phyloP scores from a whole-genome alignment of 2,888 invertebrate genomes.

The Stegophylla sp. region DNA sequence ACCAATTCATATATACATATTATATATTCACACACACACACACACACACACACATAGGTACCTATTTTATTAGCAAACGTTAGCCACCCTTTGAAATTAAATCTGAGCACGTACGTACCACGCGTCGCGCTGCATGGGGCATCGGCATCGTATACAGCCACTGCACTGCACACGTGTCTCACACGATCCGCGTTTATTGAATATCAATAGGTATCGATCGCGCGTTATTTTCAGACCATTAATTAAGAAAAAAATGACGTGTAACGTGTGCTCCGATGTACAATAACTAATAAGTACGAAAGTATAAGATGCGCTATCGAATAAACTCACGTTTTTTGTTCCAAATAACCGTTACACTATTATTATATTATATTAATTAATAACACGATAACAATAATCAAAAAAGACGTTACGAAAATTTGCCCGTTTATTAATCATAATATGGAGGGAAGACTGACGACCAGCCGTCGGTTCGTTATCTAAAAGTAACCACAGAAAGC shows the following conservation, averaged over 20 bases:
- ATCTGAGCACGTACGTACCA: constrained; percentile 53
- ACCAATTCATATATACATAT: too few relatives aligned
- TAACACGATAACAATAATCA: background rate
- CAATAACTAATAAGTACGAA: background rate
- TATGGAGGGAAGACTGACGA: constrained; percentile 1
- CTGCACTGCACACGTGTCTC: constrained; percentile 33
- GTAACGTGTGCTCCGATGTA: background rate
- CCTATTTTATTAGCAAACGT: constrained; percentile 15
- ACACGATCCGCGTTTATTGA: constrained; percentile 36
- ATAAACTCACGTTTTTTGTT: background rate
- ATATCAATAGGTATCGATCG: constrained; percentile 36
- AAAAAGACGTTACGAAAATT: constrained; percentile 47
- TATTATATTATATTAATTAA: background rate
- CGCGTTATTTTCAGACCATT: background rate
- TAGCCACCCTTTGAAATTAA: constrained; percentile 16
- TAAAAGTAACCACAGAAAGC: background rate
- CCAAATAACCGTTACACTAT: constrained; percentile 15
- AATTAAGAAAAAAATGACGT: constrained; percentile 29
- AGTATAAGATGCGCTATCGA: background rate
- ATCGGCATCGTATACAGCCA: background rate
- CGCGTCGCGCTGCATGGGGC: constrained; percentile 45
- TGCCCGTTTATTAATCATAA: constrained; percentile 38
- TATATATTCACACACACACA: too few relatives aligned
- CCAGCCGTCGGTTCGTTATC: constrained; percentile 42
- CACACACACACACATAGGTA: too few relatives aligned